These are phyloP conservation scores for Chydorus sphaericus DNA, from an alignment of 2,888 invertebrate genomes.

Conservation along the genomic window DNA sequence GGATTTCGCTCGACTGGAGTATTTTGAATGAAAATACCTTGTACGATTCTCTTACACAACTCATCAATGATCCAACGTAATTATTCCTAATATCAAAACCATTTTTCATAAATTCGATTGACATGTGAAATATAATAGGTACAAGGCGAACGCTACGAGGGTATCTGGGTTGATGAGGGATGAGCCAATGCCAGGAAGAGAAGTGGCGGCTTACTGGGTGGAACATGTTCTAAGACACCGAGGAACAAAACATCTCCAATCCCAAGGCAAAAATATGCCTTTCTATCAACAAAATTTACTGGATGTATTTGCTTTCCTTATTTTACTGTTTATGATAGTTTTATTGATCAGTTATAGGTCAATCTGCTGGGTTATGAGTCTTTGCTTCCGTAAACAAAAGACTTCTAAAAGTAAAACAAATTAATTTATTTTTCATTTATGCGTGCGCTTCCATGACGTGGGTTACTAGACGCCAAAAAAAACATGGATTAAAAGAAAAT, in stretches of 20 bases:
- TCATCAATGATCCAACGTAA: background rate
- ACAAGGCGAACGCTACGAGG: background rate
- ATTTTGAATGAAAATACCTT: background rate
- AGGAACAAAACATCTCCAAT: background rate
- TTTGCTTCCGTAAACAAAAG: too few relatives aligned
- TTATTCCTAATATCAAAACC: background rate
- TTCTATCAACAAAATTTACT: background rate
- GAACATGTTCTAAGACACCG: background rate
- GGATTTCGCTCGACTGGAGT: background rate
- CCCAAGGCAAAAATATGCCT: background rate
- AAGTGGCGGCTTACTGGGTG: background rate
- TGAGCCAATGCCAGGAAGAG: background rate
- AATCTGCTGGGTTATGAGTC: too few relatives aligned
- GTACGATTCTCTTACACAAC: background rate
- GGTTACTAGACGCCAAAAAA: too few relatives aligned
- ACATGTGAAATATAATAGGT: background rate
- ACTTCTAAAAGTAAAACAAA: too few relatives aligned
- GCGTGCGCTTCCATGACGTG: too few relatives aligned
- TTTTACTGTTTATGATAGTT: too few relatives aligned
- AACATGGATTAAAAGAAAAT: too few relatives aligned
- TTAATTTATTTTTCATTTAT: too few relatives aligned
- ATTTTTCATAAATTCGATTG: background rate
- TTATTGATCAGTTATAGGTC: too few relatives aligned
- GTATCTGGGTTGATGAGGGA: background rate
- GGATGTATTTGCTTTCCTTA: too few relatives aligned